Conservation (phyloP, 2,113 vertebrate genomes). For the Myanophis thanlyinensis region DNA sequence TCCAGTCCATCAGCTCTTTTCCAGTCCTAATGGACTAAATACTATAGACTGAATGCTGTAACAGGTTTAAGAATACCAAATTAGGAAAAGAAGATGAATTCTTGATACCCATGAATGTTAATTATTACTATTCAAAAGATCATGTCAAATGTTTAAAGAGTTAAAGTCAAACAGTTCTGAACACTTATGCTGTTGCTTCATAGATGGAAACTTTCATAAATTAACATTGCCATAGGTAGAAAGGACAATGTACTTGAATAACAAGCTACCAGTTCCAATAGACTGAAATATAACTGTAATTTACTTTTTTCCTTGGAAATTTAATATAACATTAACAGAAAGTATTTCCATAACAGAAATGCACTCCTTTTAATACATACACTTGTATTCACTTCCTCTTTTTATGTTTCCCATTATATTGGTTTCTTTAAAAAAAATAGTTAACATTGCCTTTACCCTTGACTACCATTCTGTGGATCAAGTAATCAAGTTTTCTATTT, state of each 20-base stretch:
- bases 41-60: not conserved
- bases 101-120: not conserved
- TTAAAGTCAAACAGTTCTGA: not conserved
- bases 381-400: too few species aligned
- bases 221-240: not conserved
- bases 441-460: not conserved
- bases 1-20: too few species aligned
- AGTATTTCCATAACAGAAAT: not conserved
- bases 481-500: conserved; percentile 9
- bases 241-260: not conserved
- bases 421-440: not conserved
- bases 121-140: not conserved
- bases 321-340: not conserved
- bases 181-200: not conserved
- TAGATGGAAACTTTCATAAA: conserved; percentile 1
- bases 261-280: not conserved
- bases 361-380: not conserved
- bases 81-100: not conserved
- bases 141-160: not conserved
- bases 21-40: too few species aligned
- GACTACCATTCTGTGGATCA: conserved; percentile 1
- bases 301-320: not conserved
- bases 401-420: not conserved
- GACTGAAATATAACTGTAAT: not conserved
- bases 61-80: not conserved